Evolutionary conservation across 2,888 invertebrate species (phyloP).

Genomic region (Ectemnius lituratus): DNA sequence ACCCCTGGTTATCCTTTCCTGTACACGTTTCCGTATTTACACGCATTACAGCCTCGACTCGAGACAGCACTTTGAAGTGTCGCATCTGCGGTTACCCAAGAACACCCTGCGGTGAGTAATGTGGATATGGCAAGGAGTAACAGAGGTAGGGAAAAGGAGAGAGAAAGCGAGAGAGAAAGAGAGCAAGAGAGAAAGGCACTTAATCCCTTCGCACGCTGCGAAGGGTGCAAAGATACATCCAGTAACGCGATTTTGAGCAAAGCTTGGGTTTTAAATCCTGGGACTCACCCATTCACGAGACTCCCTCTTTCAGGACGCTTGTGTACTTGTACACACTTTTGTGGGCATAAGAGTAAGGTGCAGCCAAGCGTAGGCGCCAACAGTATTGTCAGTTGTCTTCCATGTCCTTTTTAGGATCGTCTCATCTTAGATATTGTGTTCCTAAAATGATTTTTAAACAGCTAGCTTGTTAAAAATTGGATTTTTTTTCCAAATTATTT

Average conservation of each 20-base stretch:
- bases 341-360: slow-evolving; percentile 23
- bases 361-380: slow-evolving; percentile 21
- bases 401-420: too few species aligned
- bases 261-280: slow-evolving; percentile 59
- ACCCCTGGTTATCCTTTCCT: slow-evolving; percentile 36
- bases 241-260: slow-evolving; percentile 63
- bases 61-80: slow-evolving; percentile 57
- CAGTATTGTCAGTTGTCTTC: not conserved
- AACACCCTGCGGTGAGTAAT: slow-evolving; percentile 57
- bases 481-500: too few species aligned
- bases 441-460: too few species aligned
- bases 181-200: slow-evolving; percentile 35
- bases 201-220: slow-evolving; percentile 60
- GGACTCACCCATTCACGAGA: slow-evolving; percentile 46
- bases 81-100: slow-evolving; percentile 63
- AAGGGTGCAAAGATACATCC: slow-evolving; percentile 46
- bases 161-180: slow-evolving; percentile 19
- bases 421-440: too few species aligned
- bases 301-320: slow-evolving; percentile 39
- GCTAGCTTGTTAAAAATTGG: too few species aligned
- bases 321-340: slow-evolving; percentile 29
- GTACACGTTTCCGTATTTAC: slow-evolving; percentile 44
- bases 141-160: not conserved
- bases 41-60: slow-evolving; percentile 45
- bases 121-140: slow-evolving; percentile 46